A percentile compares a stretch with the other conserved stretches of the same genome.
Conservation (phyloP, 2,888 invertebrate genomes). For the Merodon equestris region DNA sequence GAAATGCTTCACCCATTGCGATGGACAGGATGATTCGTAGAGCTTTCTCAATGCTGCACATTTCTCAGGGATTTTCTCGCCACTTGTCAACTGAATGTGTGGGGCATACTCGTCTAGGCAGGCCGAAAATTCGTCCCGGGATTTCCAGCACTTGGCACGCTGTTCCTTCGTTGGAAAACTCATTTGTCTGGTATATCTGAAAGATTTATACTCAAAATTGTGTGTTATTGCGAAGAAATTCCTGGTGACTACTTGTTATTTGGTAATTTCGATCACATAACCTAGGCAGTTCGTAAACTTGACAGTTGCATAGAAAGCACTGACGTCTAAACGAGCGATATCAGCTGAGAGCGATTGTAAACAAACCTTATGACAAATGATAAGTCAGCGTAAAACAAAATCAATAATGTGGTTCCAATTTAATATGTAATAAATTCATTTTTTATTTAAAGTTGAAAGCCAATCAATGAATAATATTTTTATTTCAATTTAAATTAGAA, state of each 20-base stretch:
- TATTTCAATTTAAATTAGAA: no score
- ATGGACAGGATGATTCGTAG: conserved; percentile 88
- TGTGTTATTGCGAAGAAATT: background rate
- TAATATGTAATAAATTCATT: no score
- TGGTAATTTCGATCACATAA: conserved; percentile 53
- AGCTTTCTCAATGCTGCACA: conserved; percentile 86
- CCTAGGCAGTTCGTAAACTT: conserved; percentile 43
- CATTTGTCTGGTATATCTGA: conserved; percentile 80
- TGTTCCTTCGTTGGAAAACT: conserved; percentile 90
- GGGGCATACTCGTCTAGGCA: conserved; percentile 88
- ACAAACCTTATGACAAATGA: no score
- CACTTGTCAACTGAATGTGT: conserved; percentile 78
- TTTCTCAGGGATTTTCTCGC: conserved; percentile 80
- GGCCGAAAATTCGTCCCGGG: conserved; percentile 93
- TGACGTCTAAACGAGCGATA: no score
- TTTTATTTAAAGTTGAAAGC: no score
- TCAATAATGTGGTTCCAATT: no score
- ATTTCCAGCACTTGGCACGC: conserved; percentile 90
- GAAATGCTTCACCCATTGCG: conserved; percentile 96
- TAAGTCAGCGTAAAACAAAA: no score
- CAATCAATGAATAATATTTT: no score
- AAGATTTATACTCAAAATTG: background rate
- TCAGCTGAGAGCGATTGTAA: background rate
- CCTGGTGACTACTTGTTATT: conserved; percentile 1
- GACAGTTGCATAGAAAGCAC: conserved; percentile 27